phyloP scores from a whole-genome alignment of 2,113 vertebrate species.

The Macaca nemestrina region DNA sequence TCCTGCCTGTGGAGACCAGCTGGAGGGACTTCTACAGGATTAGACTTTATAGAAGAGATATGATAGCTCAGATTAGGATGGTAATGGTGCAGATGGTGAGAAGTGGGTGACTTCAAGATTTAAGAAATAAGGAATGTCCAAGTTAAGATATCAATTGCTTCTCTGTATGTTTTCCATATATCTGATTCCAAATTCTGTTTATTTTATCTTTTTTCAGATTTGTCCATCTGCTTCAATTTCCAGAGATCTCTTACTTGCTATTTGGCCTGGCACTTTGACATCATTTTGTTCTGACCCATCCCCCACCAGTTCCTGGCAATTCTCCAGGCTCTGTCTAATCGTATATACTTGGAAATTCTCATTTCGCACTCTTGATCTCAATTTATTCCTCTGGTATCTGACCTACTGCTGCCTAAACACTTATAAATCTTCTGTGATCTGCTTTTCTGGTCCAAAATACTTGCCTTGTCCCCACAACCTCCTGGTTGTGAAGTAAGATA shows the following conservation, averaged over 20 bases:
- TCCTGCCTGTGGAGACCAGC: fast-evolving
- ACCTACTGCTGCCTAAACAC: not conserved
- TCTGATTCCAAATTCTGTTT: slow-evolving; percentile 11
- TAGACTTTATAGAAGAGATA: not conserved
- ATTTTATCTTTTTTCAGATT: slow-evolving; percentile 3
- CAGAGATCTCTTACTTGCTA: not conserved
- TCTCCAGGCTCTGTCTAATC: not conserved
- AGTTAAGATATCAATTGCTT: not conserved
- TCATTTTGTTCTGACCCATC: not conserved
- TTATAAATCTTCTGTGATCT: slow-evolving; percentile 35
- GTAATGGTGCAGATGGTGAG: not conserved
- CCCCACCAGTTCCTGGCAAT: not conserved
- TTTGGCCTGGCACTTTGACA: not conserved
- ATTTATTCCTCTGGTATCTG: not conserved
- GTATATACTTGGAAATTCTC: not conserved
- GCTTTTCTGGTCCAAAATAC: not conserved
- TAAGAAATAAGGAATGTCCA: not conserved
- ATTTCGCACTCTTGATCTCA: not conserved
- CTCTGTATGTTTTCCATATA: not conserved
- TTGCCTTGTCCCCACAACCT: not conserved
- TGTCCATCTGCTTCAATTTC: not conserved
- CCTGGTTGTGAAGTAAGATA: not conserved
- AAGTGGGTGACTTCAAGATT: not conserved
- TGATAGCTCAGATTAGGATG: not conserved
- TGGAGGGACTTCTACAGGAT: not conserved